Conservation (phyloP, 2,797 vertebrate genomes). For the Steatocranus sp. region DNA sequence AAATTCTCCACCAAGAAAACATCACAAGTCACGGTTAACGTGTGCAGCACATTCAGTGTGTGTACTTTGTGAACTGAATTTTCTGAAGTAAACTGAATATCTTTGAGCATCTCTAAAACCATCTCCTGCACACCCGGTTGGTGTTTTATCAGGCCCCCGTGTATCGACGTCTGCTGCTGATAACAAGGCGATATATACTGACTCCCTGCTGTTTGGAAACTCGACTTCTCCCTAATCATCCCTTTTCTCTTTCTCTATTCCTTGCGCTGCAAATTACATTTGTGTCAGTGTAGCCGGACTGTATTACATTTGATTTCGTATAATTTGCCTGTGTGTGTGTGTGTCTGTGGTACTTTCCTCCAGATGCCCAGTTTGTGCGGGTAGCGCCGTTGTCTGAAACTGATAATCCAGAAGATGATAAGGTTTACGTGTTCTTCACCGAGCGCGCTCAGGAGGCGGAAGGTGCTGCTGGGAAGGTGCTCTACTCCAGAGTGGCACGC, state of each 20-base stretch:
- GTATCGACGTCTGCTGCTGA: conserved; percentile 33
- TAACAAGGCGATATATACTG: conserved; percentile 39
- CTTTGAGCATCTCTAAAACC: conserved; percentile 4
- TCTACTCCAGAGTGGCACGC: conserved; percentile 80
- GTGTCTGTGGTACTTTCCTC: neutral
- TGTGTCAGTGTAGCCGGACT: neutral
- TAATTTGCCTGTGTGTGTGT: neutral
- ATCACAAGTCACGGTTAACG: neutral
- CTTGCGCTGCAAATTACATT: neutral
- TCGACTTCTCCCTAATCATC: neutral
- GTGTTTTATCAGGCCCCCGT: conserved; percentile 19
- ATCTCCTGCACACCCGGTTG: neutral
- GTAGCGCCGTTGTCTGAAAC: conserved; percentile 81
- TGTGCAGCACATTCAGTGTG: neutral
- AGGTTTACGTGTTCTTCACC: conserved; percentile 84
- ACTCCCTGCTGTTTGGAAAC: conserved; percentile 33
- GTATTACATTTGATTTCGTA: neutral
- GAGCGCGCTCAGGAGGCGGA: conserved; percentile 81
- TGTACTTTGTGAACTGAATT: conserved; percentile 9
- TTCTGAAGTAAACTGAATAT: neutral
- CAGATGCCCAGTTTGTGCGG: conserved; percentile 81
- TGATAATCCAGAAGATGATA: conserved; percentile 83
- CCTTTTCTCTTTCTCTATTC: neutral
- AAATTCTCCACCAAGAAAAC: neutral
- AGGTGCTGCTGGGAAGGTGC: conserved; percentile 75